A percentile compares a stretch with the other conserved stretches of the same genome.
Evolutionary conservation across 2,113 vertebrate genomes (phyloP).

Genomic region (Platichthys stellatus): DNA sequence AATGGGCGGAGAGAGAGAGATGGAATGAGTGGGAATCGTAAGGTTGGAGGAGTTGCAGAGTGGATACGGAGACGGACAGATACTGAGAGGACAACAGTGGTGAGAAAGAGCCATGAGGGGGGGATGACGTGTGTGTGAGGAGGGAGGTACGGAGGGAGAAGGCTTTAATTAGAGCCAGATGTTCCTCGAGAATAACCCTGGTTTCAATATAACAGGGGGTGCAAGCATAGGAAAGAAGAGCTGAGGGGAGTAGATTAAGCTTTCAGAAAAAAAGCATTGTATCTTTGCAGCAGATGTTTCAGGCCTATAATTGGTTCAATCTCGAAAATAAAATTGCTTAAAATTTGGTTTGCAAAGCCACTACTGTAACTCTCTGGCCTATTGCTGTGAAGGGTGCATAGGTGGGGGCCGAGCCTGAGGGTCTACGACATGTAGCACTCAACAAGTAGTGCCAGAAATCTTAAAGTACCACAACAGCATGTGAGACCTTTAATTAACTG

Average conservation of each 20-base stretch:
- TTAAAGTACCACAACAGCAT: constrained; percentile 52
- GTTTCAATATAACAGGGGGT: constrained; percentile 16
- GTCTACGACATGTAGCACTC: background rate
- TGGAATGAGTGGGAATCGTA: constrained; percentile 22
- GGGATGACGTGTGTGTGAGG: constrained; percentile 42
- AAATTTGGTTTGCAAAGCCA: background rate
- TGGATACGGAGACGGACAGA: background rate
- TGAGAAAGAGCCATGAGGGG: constrained; percentile 43
- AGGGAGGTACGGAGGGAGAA: constrained; percentile 14
- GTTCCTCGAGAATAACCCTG: constrained; percentile 57
- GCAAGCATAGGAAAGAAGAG: constrained; percentile 12
- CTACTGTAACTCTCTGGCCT: background rate
- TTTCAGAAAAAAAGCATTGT: background rate
- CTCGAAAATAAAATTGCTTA: background rate
- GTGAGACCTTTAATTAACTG: constrained; percentile 2
- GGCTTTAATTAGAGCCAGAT: constrained; percentile 77
- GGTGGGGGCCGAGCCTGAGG: constrained; percentile 49
- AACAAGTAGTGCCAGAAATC: constrained; percentile 33
- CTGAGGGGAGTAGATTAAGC: background rate
- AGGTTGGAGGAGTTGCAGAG: constrained; percentile 35
- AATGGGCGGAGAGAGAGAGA: constrained; percentile 63
- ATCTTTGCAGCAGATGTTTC: constrained; percentile 1
- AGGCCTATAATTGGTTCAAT: background rate
- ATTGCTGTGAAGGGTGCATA: constrained; percentile 9
- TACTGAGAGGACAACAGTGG: constrained; percentile 33